Percentiles rank a stretch among this genome's conserved stretches.
Conservation (phyloP, 2,888 invertebrate genomes). For the Chaetogeoica ovagalla region DNA sequence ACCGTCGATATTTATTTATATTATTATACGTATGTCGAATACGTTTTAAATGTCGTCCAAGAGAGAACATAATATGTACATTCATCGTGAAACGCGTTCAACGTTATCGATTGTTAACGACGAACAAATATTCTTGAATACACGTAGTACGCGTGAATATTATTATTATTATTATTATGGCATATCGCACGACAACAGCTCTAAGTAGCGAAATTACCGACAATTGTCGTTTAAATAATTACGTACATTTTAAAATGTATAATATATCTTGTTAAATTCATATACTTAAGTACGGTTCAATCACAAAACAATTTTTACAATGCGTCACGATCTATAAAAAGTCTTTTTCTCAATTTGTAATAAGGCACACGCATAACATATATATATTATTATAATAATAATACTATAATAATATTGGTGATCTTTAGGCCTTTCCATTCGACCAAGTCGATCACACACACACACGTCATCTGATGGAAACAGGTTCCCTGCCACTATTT, state of each 20-base stretch:
- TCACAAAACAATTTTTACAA: not conserved
- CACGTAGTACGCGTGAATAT: too few species aligned
- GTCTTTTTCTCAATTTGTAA: conserved; percentile 4
- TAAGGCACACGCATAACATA: not conserved
- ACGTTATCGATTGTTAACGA: too few species aligned
- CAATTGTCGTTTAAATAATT: not conserved
- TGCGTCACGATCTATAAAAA: not conserved
- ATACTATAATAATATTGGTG: conserved; percentile 34
- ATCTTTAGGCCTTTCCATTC: conserved; percentile 32
- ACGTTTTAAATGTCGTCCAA: not conserved
- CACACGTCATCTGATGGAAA: conserved; percentile 33
- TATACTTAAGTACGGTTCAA: not conserved
- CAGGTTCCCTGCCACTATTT: conserved; percentile 46
- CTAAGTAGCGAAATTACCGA: not conserved
- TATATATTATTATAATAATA: too few species aligned
- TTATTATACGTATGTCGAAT: not conserved
- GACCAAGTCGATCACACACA: conserved; percentile 41
- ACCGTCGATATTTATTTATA: too few species aligned
- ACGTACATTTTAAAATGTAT: not conserved
- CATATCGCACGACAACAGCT: not conserved
- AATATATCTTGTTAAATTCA: not conserved
- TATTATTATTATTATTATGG: too few species aligned
- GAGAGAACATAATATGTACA: too few species aligned
- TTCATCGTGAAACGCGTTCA: too few species aligned
- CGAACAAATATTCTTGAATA: too few species aligned